phyloP scores from a whole-genome alignment of 2,797 vertebrate species.

The Pyrocephalus nanus region DNA sequence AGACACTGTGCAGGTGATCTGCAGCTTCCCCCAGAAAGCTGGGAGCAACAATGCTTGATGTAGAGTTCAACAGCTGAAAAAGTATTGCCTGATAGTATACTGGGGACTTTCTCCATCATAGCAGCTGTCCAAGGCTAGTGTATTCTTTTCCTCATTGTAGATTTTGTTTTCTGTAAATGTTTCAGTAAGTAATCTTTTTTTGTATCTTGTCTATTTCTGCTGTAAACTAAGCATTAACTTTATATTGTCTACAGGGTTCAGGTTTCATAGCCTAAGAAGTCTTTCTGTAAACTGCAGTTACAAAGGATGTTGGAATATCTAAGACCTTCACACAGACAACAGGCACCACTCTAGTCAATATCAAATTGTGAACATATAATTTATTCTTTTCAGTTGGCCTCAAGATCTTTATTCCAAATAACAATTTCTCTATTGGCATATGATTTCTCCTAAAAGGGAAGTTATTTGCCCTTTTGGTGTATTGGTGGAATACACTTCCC shows the following conservation, averaged over 20 bases:
- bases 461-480: neutral
- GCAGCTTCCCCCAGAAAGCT: neutral
- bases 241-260: neutral
- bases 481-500: neutral
- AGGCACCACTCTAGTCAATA: neutral
- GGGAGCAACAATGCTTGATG: neutral
- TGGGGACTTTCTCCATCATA: neutral
- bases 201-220: neutral
- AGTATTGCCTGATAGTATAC: accelerated
- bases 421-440: neutral
- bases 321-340: neutral
- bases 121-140: neutral
- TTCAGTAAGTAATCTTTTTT: neutral
- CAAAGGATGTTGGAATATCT: neutral
- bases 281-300: neutral
- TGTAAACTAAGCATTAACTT: neutral
- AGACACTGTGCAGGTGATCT: neutral
- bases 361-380: neutral
- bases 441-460: neutral
- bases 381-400: neutral
- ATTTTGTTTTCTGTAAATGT: neutral
- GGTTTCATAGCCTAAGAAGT: neutral
- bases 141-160: neutral
- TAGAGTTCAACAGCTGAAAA: neutral
- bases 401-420: neutral